Base-by-base conservation (phyloP, 2,113 vertebrate genomes). In the Etheostoma cragini region DNA sequence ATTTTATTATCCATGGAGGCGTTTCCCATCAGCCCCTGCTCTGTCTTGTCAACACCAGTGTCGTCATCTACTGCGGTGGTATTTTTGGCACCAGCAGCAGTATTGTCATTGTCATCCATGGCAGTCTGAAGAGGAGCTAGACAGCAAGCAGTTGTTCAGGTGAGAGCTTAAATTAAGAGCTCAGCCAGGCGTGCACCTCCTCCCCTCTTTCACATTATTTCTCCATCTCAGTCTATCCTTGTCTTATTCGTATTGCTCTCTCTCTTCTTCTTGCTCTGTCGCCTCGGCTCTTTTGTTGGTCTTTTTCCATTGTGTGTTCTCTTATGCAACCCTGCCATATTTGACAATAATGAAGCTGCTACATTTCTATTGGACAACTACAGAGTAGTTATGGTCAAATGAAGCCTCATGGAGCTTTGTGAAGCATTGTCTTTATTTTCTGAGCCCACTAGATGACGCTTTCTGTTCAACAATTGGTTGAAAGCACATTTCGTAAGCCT, bases 91-190 rank as follows among this genome's bases (percentile, higher is more conserved):
- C 16, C 47, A 47, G 53, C 72, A 26, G 54, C 52, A 26, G 33
- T 62, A 54, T 47, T 74, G 71, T 78, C 69, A 78, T 65, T 83
- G 73, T 81, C 47, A 75, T 61, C 71, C 26, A 5, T 66, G 75
- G 53, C 79, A 73, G 77, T 52, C 47, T 81, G 66, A 72, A 70
- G 81, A 63, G 35, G 35, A 38, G 35, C 8, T 38, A 76, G 47
- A 73, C 50, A n/a, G 60, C 61, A 45, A 10, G 38, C 38, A 38
- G 60, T 52, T 78, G 86, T 77, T 90, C 83, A 84, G 71, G 68
- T 88, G 78, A 86, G 35, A 78, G 61, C 65, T 64, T 35, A 68
- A 76, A 84, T 86, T 77, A 86, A 84, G 62, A 65, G 69, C 70
- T 82, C 78, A 78, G 58, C 69, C 78, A 68, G 46, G 72, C 15